Base-by-base conservation (phyloP, 2,113 vertebrate species). In the Trichechus manatus region DNA sequence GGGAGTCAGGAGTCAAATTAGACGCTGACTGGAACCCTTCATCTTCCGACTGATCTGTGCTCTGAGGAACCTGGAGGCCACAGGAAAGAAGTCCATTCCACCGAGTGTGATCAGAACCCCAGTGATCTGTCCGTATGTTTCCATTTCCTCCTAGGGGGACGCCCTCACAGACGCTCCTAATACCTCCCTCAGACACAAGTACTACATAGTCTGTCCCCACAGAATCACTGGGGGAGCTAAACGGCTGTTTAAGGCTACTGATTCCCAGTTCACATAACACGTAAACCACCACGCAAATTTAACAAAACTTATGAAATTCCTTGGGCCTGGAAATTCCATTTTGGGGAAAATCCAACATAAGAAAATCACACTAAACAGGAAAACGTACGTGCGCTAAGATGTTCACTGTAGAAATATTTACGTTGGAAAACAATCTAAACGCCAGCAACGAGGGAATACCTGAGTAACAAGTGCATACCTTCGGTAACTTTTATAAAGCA, bases 21-120 rank as follows among this genome's bases (percentile, higher is more conserved):
- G 99, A 99, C 10, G 99, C 98, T 0, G 99, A 99, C 97, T 99
- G 99, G 98, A 99, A 99, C 27, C 99, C 99, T 96, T 99, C 99
- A 87, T 99, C 99, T 95, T 99, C 99, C 50, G 99, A 99, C 97
- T 99, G 99, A 97, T 99, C 99, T 93, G 99, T 98, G 90, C 98
- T 99, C 86, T 98, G 98, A 19, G 99, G 99, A 94, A 99, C 99
- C 99, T 99, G 97, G n/a, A 87, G 74, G 70, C 29, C 81, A 78
- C 36, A 82, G 23, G 50, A 93, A 68, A 88, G 47, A 33, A 47
- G 9, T 7, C 15, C 39, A 33, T 72, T 20, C 19, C n/a, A 33
- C 63, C 10, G 20, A 39, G 17, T 72, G 17, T 17, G 79, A 25
- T 29, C 17, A 89, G n/a, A 44, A 42, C 1, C n/a, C 44, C 25